phyloP scores from a whole-genome alignment of 1,140 invertebrate species.

The Popillia japonica region DNA sequence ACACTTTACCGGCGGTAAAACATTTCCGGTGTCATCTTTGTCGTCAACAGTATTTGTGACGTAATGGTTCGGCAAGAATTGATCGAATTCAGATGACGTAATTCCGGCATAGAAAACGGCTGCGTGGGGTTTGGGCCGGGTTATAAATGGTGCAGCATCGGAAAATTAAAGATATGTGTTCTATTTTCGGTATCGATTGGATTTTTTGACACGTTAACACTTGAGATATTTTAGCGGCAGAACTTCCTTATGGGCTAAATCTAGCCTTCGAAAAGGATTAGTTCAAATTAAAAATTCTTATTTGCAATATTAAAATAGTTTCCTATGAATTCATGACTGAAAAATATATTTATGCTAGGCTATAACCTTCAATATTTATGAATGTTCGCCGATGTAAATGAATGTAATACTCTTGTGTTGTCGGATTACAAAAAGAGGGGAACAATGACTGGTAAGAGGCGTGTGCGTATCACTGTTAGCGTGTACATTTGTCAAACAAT shows the following conservation, averaged over 20 bases:
- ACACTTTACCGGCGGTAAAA: neutral
- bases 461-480: neutral
- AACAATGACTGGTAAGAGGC: neutral
- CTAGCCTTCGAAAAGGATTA: neutral
- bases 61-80: neutral
- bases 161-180: neutral
- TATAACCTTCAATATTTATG: neutral
- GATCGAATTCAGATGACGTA: neutral
- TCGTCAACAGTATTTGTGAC: neutral
- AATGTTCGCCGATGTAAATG: neutral
- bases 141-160: neutral
- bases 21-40: neutral
- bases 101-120: neutral
- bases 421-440: neutral
- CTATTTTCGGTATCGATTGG: neutral
- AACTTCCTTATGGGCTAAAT: neutral
- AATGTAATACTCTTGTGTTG: neutral
- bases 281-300: neutral
- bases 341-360: neutral
- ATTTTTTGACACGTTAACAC: neutral
- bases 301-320: neutral
- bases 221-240: neutral
- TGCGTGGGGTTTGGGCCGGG: neutral
- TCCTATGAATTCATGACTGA: neutral
- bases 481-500: neutral